phyloP scores from a whole-genome alignment of 2,888 invertebrate genomes.

The Drosophila subquinaria region DNA sequence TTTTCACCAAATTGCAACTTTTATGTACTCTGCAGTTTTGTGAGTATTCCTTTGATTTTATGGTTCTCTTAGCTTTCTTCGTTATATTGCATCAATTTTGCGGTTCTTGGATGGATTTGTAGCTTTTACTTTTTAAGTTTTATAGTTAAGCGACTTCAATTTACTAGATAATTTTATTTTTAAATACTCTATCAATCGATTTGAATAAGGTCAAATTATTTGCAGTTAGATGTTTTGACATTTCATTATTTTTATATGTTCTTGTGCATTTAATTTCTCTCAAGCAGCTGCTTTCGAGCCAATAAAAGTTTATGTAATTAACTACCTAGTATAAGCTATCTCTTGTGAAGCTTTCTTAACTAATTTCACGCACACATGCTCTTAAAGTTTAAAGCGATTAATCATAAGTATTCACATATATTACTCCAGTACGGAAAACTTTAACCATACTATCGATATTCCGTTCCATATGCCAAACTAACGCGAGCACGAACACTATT shows the following conservation, averaged over 20 bases:
- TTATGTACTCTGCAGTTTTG: conserved; percentile 48
- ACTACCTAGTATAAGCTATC: too few species aligned
- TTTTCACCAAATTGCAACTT: conserved; percentile 49
- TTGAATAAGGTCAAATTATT: too few species aligned
- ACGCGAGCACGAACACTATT: conserved; percentile 38
- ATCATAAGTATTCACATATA: conserved; percentile 25
- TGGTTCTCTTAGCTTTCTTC: conserved; percentile 34
- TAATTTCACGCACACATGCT: not conserved
- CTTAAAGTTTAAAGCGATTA: conserved; percentile 11
- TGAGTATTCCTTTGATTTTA: conserved; percentile 43
- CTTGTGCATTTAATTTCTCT: too few species aligned
- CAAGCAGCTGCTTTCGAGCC: too few species aligned
- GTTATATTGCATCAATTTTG: conserved; percentile 21
- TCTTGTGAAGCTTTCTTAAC: too few species aligned
- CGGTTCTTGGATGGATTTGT: conserved; percentile 1
- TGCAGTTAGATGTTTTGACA: too few species aligned
- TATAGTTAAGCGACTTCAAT: not conserved
- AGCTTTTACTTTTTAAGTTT: conserved; percentile 5
- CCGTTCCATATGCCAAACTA: conserved; percentile 46
- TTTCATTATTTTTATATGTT: too few species aligned
- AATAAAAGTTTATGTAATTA: too few species aligned
- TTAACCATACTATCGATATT: conserved; percentile 21
- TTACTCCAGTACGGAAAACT: conserved; percentile 8
- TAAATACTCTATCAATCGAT: too few species aligned
- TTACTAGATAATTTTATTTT: not conserved